Conservation (phyloP, 92 coral and sea anemone species). For the Porites evermanni region DNA sequence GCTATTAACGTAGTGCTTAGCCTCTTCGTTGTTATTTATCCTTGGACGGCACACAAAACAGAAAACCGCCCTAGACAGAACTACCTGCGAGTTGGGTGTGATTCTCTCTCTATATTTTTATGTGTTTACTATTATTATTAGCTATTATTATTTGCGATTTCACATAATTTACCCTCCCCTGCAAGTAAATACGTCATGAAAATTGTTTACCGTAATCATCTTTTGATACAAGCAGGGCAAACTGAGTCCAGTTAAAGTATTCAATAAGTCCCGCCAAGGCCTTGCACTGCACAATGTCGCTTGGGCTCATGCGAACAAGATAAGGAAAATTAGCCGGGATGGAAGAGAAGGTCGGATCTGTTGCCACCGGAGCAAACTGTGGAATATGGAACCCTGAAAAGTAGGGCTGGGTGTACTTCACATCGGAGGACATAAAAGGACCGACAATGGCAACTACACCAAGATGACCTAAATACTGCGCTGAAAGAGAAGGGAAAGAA, state of each 20-base stretch:
- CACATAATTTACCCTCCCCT: too few species aligned
- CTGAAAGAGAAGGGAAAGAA: conserved; percentile 29
- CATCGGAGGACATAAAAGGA: conserved; percentile 72
- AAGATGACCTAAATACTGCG: conserved; percentile 69
- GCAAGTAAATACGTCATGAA: too few species aligned
- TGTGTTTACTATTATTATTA: too few species aligned
- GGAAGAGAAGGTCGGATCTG: conserved; percentile 71
- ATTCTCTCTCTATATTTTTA: too few species aligned
- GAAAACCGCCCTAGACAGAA: too few species aligned
- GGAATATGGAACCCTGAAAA: conserved; percentile 78
- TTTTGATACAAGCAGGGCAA: conserved; percentile 80
- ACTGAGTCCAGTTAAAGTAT: conserved; percentile 73
- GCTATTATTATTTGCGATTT: too few species aligned
- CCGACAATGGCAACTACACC: conserved; percentile 84
- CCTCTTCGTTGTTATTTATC: too few species aligned
- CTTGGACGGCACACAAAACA: too few species aligned
- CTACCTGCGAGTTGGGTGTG: too few species aligned
- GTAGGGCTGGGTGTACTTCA: conserved; percentile 66
- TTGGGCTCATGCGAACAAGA: conserved; percentile 73
- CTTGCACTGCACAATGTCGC: conserved; percentile 55
- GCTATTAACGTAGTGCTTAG: too few species aligned
- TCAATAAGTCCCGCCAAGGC: conserved; percentile 57
- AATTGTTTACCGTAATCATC: conserved; percentile 75
- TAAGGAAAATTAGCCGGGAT: conserved; percentile 62
- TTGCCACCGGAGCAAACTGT: conserved; percentile 74